Evolutionary conservation across 2,888 invertebrate species (phyloP).

Genomic region (Sphaeridia pumilis): DNA sequence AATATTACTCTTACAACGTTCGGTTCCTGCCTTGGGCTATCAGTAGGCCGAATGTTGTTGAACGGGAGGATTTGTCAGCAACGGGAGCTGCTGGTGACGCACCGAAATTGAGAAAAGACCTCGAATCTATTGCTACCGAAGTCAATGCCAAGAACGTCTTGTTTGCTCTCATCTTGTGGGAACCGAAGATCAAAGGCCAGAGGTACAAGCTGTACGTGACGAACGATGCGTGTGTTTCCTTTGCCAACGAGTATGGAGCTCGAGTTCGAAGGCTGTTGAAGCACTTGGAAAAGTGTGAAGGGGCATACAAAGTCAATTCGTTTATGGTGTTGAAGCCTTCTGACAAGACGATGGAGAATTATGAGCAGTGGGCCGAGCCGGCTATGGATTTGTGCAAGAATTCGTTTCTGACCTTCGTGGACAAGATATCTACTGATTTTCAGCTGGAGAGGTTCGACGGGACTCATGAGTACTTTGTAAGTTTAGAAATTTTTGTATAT

Average conservation of each 20-base stretch:
- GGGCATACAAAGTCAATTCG: neutral
- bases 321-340: neutral
- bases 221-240: neutral
- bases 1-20: constrained; percentile 3
- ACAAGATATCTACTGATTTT: constrained; percentile 1
- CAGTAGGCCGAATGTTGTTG: neutral
- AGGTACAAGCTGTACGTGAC: constrained; percentile 6
- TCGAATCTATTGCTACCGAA: neutral
- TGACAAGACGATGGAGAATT: neutral
- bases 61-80: neutral
- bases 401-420: neutral
- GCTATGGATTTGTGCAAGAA: neutral
- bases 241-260: neutral
- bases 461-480: constrained; percentile 6
- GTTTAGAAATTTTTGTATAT: neutral
- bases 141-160: constrained; percentile 1
- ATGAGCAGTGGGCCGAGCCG: neutral
- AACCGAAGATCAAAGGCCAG: constrained; percentile 3
- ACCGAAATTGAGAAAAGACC: neutral
- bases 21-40: neutral
- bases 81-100: neutral
- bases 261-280: neutral
- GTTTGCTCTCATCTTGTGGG: constrained; percentile 7
- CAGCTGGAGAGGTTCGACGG: constrained; percentile 5
- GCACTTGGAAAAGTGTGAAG: constrained; percentile 3